Percentiles rank a stretch among this genome's conserved stretches.
phyloP scores from a whole-genome alignment of 2,113 vertebrate species.

The Oncorhynchus gorbuscha region DNA sequence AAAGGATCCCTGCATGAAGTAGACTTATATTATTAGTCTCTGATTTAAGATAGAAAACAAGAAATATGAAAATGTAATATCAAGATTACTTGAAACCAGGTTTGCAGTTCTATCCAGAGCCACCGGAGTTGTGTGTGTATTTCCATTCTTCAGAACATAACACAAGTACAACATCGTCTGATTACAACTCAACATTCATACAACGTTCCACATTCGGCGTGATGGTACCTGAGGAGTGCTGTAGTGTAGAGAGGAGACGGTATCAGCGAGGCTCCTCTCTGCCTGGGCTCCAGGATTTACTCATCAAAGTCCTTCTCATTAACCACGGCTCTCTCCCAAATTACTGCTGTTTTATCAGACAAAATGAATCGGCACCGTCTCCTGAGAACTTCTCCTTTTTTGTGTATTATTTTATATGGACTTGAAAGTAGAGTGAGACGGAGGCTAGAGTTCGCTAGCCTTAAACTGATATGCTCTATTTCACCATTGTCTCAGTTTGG shows the following conservation, averaged over 20 bases:
- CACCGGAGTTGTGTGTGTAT: not conserved
- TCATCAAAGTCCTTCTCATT: slow-evolving; percentile 72
- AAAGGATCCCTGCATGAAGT: slow-evolving; percentile 47
- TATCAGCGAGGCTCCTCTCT: slow-evolving; percentile 46
- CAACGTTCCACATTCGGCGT: too few species aligned
- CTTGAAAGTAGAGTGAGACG: slow-evolving; percentile 19
- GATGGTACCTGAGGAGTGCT: slow-evolving; percentile 53
- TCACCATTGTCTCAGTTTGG: too few species aligned
- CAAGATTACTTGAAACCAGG: not conserved
- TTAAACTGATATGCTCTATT: too few species aligned
- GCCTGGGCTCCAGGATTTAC: slow-evolving; percentile 60
- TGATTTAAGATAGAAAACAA: slow-evolving; percentile 26
- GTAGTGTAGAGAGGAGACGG: slow-evolving; percentile 30
- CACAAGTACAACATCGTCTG: not conserved
- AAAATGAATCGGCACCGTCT: slow-evolving; percentile 52
- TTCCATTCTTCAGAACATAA: not conserved
- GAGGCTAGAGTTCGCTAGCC: too few species aligned
- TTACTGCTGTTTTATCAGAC: slow-evolving; percentile 59
- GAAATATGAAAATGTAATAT: slow-evolving; percentile 28
- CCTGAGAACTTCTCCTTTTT: slow-evolving; percentile 30
- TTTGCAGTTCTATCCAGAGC: not conserved
- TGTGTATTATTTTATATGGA: not conserved
- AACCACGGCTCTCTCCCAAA: slow-evolving; percentile 61
- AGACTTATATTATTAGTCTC: slow-evolving; percentile 29
- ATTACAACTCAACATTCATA: not conserved